A percentile compares a stretch with the other conserved stretches of the same genome.
Evolutionary conservation across 2,888 invertebrate species (phyloP).

Genomic region (Desoria tigrina): DNA sequence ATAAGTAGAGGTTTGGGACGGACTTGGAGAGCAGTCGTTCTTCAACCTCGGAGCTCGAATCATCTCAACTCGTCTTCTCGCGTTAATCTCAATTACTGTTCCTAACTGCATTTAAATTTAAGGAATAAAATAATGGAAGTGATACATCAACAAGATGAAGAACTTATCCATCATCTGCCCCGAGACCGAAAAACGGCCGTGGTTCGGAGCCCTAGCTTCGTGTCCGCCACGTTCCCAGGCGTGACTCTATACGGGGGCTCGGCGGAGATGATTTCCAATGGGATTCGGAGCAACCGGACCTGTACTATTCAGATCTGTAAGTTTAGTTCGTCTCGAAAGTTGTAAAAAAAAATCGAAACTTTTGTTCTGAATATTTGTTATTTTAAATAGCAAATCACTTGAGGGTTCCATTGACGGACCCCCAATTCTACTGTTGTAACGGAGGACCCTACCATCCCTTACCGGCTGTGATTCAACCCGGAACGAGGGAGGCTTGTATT

Average conservation of each 20-base stretch:
- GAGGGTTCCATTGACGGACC: constrained; percentile 31
- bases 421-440: constrained; percentile 40
- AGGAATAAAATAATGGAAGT: too few species aligned
- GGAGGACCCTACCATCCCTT: constrained; percentile 41
- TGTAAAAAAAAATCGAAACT: constrained; percentile 2
- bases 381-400: constrained; percentile 37
- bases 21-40: too few species aligned
- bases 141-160: too few species aligned
- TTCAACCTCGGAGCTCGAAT: too few species aligned
- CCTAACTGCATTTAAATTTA: too few species aligned
- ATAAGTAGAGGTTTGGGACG: too few species aligned
- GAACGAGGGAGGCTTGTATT: constrained; percentile 40
- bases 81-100: too few species aligned
- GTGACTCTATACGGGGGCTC: constrained; percentile 36
- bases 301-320: constrained; percentile 46
- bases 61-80: too few species aligned
- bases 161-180: too few species aligned
- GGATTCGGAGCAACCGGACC: constrained; percentile 43
- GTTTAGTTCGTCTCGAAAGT: too few species aligned
- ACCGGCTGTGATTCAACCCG: constrained; percentile 38
- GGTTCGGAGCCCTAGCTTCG: constrained; percentile 31
- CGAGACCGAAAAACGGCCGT: constrained; percentile 6
- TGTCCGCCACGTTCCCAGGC: constrained; percentile 38
- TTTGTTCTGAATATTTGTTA: background rate
- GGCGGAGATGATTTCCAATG: constrained; percentile 42